Evolutionary conservation across 2,888 invertebrate species (phyloP), one percentile per base, ranked within the genome.

Genomic region (Oligia strigilis): DNA sequence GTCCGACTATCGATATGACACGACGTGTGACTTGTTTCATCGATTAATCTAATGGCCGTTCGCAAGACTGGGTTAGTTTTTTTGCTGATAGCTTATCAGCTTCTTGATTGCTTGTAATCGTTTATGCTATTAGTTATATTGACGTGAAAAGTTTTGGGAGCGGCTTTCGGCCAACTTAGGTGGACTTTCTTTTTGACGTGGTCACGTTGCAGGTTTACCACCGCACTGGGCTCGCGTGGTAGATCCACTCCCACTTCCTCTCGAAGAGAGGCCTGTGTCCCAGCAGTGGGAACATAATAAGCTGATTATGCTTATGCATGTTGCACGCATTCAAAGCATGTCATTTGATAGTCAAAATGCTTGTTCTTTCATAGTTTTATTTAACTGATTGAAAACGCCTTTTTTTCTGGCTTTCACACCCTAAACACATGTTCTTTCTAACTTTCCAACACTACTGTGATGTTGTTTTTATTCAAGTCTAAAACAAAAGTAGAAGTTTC

Each of bases 61-160:
- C 73, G 75, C 64, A 65, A 62, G 62, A 43, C 76, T 70, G 36
- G n/a, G 69, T 55, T 71, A n/a, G 65, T 71, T 49, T 77, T 80
- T 85, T 84, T 75, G 75, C 62, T 72, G 71, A 80, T 84, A 87
- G 62, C 55, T 29, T 85, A 84, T 87, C 80, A 52, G 72, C 55
- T 76, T 73, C 72, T 73, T 78, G 71, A 75, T 64, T 82, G 75
- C 55, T 75, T 64, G 77, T 84, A 67, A 74, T 84, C 74, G 64
- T 78, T 78, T n/a, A 71, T 71, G 65, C 36, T 58, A 52, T 71
- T 75, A 64, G 62, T 67, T 81, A 36, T 36, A 71, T 73, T 74
- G 23, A 55, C 62, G 66, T 64, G 52, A 75, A 71, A 55, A 11
- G 58, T 72, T 64, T 75, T 46, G 29, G 58, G 62, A 71, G 70